A percentile compares a stretch with the other conserved stretches of the same genome.
Evolutionary conservation across 2,113 vertebrate species (phyloP).

Genomic region (Channa maculata): DNA sequence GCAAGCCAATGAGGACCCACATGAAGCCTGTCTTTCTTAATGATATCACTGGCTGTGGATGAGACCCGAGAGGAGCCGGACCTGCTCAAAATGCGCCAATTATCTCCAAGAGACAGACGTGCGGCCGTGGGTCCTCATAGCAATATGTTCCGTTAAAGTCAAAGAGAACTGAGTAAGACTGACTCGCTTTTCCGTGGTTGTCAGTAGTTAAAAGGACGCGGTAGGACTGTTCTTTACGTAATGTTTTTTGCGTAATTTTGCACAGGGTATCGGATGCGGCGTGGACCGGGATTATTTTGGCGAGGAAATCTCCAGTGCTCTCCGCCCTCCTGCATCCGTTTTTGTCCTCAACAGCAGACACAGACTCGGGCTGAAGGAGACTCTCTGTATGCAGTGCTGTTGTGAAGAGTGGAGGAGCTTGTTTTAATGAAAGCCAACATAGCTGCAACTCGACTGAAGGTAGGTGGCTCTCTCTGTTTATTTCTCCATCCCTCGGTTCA

Average conservation of each 20-base stretch:
- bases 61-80: slow-evolving; percentile 50
- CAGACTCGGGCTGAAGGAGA: slow-evolving; percentile 18
- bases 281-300: slow-evolving; percentile 62
- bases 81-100: slow-evolving; percentile 61
- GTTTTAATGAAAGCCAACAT: slow-evolving; percentile 38
- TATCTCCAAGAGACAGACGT: slow-evolving; percentile 23
- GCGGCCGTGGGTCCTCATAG: neutral
- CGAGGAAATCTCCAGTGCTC: slow-evolving; percentile 29
- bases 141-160: neutral
- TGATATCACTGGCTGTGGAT: slow-evolving; percentile 64
- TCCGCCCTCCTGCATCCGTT: slow-evolving; percentile 46
- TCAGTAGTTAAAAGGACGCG: slow-evolving; percentile 19
- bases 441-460: slow-evolving; percentile 56
- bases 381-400: slow-evolving; percentile 21
- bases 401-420: slow-evolving; percentile 48
- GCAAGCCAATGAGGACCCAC: slow-evolving; percentile 29
- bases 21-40: slow-evolving; percentile 54
- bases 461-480: slow-evolving; percentile 41
- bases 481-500: slow-evolving; percentile 43
- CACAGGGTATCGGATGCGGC: slow-evolving; percentile 47
- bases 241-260: slow-evolving; percentile 68
- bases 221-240: slow-evolving; percentile 54
- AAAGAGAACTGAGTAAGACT: neutral
- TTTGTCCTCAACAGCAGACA: slow-evolving; percentile 50
- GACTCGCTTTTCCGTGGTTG: neutral